phyloP scores from a whole-genome alignment of 2,797 vertebrate species.

The Spinus pinus region DNA sequence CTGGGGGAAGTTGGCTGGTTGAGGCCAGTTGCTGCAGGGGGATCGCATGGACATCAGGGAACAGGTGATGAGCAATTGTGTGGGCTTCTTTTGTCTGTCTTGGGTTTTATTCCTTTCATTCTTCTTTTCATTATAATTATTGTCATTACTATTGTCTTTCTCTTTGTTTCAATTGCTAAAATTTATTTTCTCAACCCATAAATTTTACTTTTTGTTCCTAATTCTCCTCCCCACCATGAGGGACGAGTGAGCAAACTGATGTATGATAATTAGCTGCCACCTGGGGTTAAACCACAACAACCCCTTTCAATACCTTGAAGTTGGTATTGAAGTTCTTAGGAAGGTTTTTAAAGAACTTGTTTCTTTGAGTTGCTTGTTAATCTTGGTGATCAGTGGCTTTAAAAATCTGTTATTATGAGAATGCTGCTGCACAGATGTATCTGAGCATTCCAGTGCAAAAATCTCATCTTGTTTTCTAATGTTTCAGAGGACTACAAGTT shows the following conservation, averaged over 20 bases:
- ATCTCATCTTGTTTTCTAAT: neutral
- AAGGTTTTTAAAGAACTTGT: neutral
- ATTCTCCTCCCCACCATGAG: neutral
- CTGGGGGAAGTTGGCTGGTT: neutral
- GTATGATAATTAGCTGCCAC: too few species aligned
- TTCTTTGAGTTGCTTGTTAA: neutral
- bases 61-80: neutral
- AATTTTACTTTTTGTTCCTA: neutral
- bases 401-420: neutral
- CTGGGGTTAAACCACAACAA: neutral
- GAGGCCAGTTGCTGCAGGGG: neutral
- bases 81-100: neutral
- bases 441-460: neutral
- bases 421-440: neutral
- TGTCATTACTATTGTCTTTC: neutral
- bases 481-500: neutral
- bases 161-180: neutral
- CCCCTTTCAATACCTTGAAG: neutral
- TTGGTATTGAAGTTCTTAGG: neutral
- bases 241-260: neutral
- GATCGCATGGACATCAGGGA: neutral
- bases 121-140: neutral
- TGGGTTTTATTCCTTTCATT: neutral
- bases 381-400: neutral
- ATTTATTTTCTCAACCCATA: fast-evolving